Conservation (phyloP, 1,140 invertebrate genomes). For the Cotesia vestalis region DNA sequence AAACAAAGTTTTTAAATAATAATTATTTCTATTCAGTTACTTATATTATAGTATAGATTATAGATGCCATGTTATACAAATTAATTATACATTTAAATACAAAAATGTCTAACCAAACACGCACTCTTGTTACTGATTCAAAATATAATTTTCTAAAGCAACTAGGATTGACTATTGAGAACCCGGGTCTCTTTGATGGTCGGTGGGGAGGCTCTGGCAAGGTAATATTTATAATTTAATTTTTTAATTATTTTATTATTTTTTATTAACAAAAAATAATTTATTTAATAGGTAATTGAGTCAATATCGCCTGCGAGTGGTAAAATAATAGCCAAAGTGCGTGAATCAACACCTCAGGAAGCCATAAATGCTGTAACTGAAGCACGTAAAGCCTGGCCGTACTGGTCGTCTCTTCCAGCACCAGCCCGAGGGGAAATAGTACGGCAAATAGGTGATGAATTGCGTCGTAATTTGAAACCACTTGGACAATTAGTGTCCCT, state of each 20-base stretch:
- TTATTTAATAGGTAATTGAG: slow-evolving; percentile 67
- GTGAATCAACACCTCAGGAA: slow-evolving; percentile 77
- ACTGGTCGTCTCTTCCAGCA: slow-evolving; percentile 85
- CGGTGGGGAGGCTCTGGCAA: slow-evolving; percentile 87
- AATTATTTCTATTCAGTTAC: slow-evolving; percentile 13
- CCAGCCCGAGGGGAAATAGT: slow-evolving; percentile 95
- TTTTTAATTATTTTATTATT: slow-evolving; percentile 10
- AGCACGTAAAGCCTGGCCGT: slow-evolving; percentile 80
- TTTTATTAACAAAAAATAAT: neutral
- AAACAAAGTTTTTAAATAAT: neutral
- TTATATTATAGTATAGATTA: neutral
- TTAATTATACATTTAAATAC: slow-evolving; percentile 24
- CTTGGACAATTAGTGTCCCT: slow-evolving; percentile 90
- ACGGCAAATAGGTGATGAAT: slow-evolving; percentile 92
- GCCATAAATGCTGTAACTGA: slow-evolving; percentile 80
- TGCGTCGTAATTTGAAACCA: slow-evolving; percentile 84
- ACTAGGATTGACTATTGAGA: slow-evolving; percentile 80
- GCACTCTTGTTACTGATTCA: slow-evolving; percentile 78
- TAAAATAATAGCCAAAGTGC: slow-evolving; percentile 87
- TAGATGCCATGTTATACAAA: slow-evolving; percentile 1
- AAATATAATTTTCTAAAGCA: slow-evolving; percentile 92
- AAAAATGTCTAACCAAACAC: slow-evolving; percentile 34
- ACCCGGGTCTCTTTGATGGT: slow-evolving; percentile 88
- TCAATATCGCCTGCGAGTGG: slow-evolving; percentile 87
- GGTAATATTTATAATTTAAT: slow-evolving; percentile 51